Conservation (phyloP, 2,888 invertebrate species). For the Agriotes lineatus region DNA sequence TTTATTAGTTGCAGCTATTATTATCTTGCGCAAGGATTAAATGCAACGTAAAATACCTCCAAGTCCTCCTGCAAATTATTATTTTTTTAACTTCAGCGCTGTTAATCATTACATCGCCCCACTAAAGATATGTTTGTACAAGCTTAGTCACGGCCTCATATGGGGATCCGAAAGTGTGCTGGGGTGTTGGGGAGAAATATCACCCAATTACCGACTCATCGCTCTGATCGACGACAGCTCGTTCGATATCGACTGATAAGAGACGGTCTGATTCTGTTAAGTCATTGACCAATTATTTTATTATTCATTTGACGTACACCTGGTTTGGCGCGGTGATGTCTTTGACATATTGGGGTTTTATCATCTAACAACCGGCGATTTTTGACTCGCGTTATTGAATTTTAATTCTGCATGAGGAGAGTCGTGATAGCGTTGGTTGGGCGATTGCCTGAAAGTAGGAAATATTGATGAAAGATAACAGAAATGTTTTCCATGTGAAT, state of each 20-base stretch:
- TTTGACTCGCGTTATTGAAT: conserved; percentile 30
- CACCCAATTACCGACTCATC: conserved; percentile 62
- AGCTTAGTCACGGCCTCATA: conserved; percentile 60
- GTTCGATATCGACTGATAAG: conserved; percentile 59
- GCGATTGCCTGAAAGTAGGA: too few relatives aligned
- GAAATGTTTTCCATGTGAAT: too few relatives aligned
- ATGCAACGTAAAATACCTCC: too few relatives aligned
- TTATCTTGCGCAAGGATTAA: too few relatives aligned
- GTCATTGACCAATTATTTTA: conserved; percentile 63
- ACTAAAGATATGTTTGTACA: conserved; percentile 48
- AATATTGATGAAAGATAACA: too few relatives aligned
- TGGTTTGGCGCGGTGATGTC: conserved; percentile 36
- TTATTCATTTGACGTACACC: conserved; percentile 47
- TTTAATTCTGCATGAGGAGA: conserved; percentile 19
- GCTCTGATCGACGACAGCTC: conserved; percentile 60
- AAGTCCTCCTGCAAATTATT: conserved; percentile 1
- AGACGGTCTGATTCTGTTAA: conserved; percentile 59
- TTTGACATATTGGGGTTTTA: conserved; percentile 37
- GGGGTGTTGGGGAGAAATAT: conserved; percentile 53
- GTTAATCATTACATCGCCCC: conserved; percentile 31
- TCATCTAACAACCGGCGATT: conserved; percentile 24
- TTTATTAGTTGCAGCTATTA: too few relatives aligned
- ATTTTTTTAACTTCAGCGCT: conserved; percentile 24
- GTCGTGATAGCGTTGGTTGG: too few relatives aligned
- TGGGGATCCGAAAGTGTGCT: conserved; percentile 42